Evolutionary conservation across 2,797 vertebrate species (phyloP), one percentile per base, ranked within the genome.

Genomic region (Girardinus metallicus): DNA sequence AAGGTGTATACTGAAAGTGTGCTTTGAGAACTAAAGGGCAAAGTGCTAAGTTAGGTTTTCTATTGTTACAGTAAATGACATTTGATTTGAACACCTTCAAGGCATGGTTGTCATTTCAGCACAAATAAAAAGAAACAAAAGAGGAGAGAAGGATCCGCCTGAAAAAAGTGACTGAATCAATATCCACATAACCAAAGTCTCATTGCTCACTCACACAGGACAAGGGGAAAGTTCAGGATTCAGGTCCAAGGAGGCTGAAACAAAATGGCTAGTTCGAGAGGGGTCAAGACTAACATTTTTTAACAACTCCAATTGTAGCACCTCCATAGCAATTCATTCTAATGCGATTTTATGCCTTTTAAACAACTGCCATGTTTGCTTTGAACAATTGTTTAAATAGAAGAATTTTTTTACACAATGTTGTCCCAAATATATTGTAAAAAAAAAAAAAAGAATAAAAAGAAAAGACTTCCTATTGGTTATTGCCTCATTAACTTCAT

Each of bases 51-150:
- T 89, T 93, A 93, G 43, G 72, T 82, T 82, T 74, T 73, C 86
- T 91, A 90, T 76, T 71, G 85, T 92, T 90, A 91, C 78, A 86
- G 85, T 80, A 86, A 80, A 82, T 88, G 43, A 68, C 79, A 72
- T 85, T 86, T 81, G 72, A 88, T 77, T 77, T 57, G 81, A 91
- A 94, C 88, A 91, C 90, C 86, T 93, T 93, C 92, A 92, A 95
- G 94, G 92, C 92, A 88, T 92, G 89, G 86, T 88, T 81, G 88
- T 89, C 85, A 47, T 86, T 51, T 78, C 70, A 87, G 79, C 78
- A 84, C 73, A 83, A 89, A 81, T 71, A 26, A 86, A 87, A 78
- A 80, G 64, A 88, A 88, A 88, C 82, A 70, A 85, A 74, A 88
- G 83, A 85, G 80, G 57, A 90, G 83, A 92, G 60, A 88, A 85